Percentiles rank a stretch among this genome's conserved stretches.
Conservation (phyloP, 2,113 vertebrate genomes). For the Mirza zaza region DNA sequence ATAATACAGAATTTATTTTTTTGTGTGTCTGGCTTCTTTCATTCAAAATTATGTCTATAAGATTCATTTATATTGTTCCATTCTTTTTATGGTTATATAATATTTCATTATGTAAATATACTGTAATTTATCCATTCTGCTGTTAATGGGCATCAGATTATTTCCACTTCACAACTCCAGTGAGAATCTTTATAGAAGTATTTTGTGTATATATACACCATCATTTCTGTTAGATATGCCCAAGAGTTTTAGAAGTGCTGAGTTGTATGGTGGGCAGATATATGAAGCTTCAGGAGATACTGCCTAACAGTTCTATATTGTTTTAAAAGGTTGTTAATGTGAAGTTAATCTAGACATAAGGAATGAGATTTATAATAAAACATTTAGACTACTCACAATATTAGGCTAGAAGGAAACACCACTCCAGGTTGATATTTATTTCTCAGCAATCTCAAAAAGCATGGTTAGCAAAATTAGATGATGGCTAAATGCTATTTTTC, state of each 20-base stretch:
- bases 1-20: background rate
- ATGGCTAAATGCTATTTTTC: background rate
- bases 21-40: background rate
- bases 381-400: background rate
- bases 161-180: background rate
- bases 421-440: background rate
- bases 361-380: background rate
- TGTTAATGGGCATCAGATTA: background rate
- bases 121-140: background rate
- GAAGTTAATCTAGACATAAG: background rate
- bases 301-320: background rate
- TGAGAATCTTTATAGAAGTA: background rate
- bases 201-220: background rate
- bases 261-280: background rate
- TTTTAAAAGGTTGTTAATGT: constrained; percentile 12
- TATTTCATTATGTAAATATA: background rate
- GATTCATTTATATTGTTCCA: background rate
- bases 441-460: background rate
- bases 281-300: background rate
- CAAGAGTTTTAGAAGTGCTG: background rate
- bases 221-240: background rate
- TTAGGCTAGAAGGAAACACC: background rate
- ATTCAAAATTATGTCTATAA: background rate
- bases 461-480: background rate
- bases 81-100: background rate